phyloP scores from a whole-genome alignment of 2,113 vertebrate genomes.

The Mesoclemmys tuberculata region DNA sequence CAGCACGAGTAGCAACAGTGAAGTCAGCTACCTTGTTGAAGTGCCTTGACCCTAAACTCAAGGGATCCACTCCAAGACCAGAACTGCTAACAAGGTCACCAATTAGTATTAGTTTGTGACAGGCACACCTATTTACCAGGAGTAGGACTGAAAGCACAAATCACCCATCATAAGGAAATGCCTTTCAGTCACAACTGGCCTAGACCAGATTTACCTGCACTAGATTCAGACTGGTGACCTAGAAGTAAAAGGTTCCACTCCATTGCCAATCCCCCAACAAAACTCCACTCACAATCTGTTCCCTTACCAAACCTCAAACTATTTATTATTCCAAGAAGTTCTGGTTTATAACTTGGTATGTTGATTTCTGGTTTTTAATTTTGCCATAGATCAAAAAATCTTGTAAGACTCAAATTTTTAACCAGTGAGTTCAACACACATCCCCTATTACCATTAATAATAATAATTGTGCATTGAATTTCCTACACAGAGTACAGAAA shows the following conservation, averaged over 20 bases:
- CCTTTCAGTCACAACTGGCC: not conserved
- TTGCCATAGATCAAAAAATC: not conserved
- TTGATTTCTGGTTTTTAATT: not conserved
- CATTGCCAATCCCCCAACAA: not conserved
- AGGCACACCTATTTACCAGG: not conserved
- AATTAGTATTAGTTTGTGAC: not conserved
- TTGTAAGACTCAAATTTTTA: not conserved
- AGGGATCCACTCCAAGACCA: not conserved
- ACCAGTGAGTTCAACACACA: not conserved
- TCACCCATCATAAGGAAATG: not conserved
- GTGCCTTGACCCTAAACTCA: not conserved
- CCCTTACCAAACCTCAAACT: not conserved
- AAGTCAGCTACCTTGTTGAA: not conserved
- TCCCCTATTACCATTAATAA: not conserved
- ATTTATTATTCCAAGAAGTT: not conserved
- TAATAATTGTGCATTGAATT: not conserved
- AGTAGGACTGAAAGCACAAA: not conserved
- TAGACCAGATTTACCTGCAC: not conserved
- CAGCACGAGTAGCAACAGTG: not conserved
- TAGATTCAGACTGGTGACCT: not conserved
- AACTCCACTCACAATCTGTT: not conserved
- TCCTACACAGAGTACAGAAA: not conserved
- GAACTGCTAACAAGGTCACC: not conserved
- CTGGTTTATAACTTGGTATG: not conserved
- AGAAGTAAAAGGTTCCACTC: not conserved